phyloP scores from a whole-genome alignment of 2,888 invertebrate species.

The Trissolcus brochymenae region DNA sequence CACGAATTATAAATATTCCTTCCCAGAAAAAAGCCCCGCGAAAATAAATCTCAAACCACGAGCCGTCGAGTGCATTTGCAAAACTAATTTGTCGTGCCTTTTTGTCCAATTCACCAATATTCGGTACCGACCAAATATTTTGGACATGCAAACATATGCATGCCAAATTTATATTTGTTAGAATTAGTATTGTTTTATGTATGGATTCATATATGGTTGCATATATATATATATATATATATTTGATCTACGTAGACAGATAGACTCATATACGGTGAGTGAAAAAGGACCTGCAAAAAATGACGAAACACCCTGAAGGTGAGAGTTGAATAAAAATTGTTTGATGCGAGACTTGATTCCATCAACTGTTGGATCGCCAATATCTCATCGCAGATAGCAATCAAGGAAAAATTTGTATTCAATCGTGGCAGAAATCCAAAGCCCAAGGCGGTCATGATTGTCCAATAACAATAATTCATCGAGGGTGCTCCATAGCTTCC shows the following conservation, averaged over 20 bases:
- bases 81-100: neutral
- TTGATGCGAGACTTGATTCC: too few species aligned
- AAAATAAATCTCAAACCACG: conserved; percentile 29
- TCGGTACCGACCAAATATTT: neutral
- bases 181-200: too few species aligned
- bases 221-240: too few species aligned
- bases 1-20: conserved; percentile 45
- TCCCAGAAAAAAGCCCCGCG: conserved; percentile 33
- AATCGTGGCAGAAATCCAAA: conserved; percentile 29
- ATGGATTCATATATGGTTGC: neutral
- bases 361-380: neutral
- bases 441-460: conserved; percentile 26
- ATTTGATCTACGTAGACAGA: too few species aligned
- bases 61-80: conserved; percentile 8
- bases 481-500: conserved; percentile 6
- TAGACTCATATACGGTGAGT: too few species aligned
- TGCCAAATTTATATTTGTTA: too few species aligned
- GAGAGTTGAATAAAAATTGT: too few species aligned
- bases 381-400: conserved; percentile 13
- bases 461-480: conserved; percentile 44
- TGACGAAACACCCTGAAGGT: neutral
- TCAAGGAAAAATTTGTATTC: conserved; percentile 38
- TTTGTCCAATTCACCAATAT: neutral
- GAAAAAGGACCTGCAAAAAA: neutral
- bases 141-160: too few species aligned